Percentiles rank a stretch among this genome's conserved stretches.
phyloP scores from a whole-genome alignment of 37 sponge, comb jelly and placozoan genomes.

The Eunapius fragilis region DNA sequence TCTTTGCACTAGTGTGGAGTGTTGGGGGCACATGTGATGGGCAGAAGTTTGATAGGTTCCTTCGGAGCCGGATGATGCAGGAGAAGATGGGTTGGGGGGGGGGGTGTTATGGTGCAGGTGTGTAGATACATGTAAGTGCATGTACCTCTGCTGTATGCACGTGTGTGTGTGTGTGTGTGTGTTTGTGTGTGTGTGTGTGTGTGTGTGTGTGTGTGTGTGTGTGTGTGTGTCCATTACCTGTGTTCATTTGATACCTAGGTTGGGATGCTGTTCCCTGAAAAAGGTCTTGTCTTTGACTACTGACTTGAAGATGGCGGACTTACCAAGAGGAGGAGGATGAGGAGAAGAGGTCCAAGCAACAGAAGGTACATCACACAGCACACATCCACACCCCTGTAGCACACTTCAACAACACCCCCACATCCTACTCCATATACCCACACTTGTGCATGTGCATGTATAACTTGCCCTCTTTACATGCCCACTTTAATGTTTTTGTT shows the following conservation, averaged over 20 bases:
- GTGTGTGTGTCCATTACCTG: background rate
- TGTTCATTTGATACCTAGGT: background rate
- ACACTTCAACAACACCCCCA: no score
- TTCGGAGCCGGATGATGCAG: constrained; percentile 76
- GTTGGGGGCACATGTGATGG: constrained; percentile 91
- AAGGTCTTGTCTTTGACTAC: constrained; percentile 91
- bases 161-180: no score
- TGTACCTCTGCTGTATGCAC: no score
- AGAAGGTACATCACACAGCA: background rate
- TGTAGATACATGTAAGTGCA: background rate
- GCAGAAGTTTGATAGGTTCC: constrained; percentile 76
- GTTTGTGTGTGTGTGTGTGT: background rate
- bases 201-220: background rate
- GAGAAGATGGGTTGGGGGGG: constrained; percentile 76
- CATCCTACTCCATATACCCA: background rate
- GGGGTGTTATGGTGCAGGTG: background rate
- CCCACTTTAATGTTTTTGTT: no score
- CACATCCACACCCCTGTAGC: background rate
- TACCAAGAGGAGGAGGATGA: constrained; percentile 88
- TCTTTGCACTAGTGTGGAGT: constrained; percentile 96
- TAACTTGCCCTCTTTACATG: background rate
- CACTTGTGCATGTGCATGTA: constrained; percentile 20
- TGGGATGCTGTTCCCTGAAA: constrained; percentile 70
- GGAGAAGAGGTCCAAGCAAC: constrained; percentile 65
- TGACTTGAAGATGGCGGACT: constrained; percentile 84